Percentiles rank a stretch among this genome's conserved stretches.
phyloP scores from a whole-genome alignment of 2,797 vertebrate genomes.

The Hydrocynus forskahlii region DNA sequence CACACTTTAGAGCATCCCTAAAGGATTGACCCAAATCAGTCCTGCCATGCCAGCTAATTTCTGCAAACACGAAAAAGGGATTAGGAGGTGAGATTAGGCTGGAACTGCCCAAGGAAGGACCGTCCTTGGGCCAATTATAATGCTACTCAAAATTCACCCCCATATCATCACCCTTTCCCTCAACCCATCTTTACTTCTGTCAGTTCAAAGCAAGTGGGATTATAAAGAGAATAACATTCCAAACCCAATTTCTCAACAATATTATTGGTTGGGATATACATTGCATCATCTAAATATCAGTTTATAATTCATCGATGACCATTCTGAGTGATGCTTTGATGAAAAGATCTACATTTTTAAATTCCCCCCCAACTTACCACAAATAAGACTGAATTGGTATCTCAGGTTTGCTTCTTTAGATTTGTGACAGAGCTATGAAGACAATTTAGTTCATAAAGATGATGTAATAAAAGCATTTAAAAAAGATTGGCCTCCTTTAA shows the following conservation, averaged over 20 bases:
- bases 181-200: not conserved
- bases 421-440: not conserved
- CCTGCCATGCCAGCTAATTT: slow-evolving; percentile 76
- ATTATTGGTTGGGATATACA: not conserved
- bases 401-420: not conserved
- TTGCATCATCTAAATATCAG: not conserved
- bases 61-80: slow-evolving; percentile 74
- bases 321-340: not conserved
- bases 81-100: slow-evolving; percentile 77
- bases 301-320: not conserved
- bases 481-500: too few species aligned
- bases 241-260: not conserved
- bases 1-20: slow-evolving; percentile 57
- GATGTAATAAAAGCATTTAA: too few species aligned
- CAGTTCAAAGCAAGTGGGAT: not conserved
- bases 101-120: slow-evolving; percentile 71
- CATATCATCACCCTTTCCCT: not conserved
- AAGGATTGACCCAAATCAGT: slow-evolving; percentile 78
- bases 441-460: too few species aligned
- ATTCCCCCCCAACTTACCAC: not conserved
- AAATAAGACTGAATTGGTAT: not conserved
- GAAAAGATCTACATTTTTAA: not conserved
- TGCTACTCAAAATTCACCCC: slow-evolving; percentile 58
- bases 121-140: slow-evolving; percentile 78
- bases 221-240: not conserved